Conservation (phyloP, 2,113 vertebrate genomes). For the Smithornis capensis region DNA sequence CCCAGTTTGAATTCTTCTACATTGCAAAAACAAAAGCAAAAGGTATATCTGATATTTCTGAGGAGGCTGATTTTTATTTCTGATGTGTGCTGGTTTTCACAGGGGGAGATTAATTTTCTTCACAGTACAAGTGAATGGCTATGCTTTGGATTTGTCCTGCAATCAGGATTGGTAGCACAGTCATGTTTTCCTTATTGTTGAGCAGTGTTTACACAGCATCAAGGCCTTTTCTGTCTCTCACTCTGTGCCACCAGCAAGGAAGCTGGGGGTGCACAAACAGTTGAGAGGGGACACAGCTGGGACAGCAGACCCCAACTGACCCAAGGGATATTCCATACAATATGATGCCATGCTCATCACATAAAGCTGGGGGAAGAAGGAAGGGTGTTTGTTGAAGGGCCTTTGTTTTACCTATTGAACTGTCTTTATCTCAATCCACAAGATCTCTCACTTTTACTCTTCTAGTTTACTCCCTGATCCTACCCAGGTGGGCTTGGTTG, state of each 20-base stretch:
- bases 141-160: not conserved
- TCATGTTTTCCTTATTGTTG: not conserved
- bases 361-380: not conserved
- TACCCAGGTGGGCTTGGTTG: not conserved
- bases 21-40: not conserved
- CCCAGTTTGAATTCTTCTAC: not conserved
- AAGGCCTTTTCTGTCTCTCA: not conserved
- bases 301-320: not conserved
- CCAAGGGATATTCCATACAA: not conserved
- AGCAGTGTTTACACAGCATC: too few relatives aligned
- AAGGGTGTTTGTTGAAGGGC: not conserved
- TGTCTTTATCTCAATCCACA: not conserved
- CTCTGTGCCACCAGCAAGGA: not conserved
- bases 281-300: not conserved
- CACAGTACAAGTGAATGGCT: not conserved
- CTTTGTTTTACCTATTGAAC: not conserved
- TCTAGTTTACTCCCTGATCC: not conserved
- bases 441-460: not conserved
- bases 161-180: not conserved
- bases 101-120: not conserved
- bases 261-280: not conserved
- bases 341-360: not conserved
- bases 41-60: not conserved
- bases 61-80: too few relatives aligned
- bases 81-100: not conserved